Evolutionary conservation across 2,888 invertebrate species (phyloP).

Genomic region (Bombyx huttoni): DNA sequence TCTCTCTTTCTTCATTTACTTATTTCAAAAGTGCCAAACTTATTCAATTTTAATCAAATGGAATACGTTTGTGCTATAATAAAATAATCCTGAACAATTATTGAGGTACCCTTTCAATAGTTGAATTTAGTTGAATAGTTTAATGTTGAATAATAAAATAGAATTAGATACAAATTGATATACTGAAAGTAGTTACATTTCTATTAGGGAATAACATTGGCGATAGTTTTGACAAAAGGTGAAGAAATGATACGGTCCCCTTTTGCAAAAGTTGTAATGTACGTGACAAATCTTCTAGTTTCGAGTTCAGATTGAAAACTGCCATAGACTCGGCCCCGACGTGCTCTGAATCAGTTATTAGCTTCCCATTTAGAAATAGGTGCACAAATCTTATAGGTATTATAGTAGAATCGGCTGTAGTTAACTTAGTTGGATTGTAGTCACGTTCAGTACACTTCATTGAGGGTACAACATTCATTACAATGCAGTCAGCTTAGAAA

Average conservation of each 20-base stretch:
- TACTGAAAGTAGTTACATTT: constrained; percentile 2
- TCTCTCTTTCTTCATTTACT: too few relatives aligned
- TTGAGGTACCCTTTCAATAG: too few relatives aligned
- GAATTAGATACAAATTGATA: background rate
- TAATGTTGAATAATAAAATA: too few relatives aligned
- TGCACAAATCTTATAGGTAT: constrained; percentile 43
- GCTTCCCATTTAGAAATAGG: constrained; percentile 50
- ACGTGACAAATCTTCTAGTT: constrained; percentile 70
- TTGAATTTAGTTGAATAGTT: too few relatives aligned
- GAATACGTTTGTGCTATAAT: too few relatives aligned
- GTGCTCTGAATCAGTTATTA: constrained; percentile 56
- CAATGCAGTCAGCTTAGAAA: constrained; percentile 24
- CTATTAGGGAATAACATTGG: background rate
- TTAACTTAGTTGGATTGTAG: constrained; percentile 28
- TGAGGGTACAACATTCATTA: constrained; percentile 17
- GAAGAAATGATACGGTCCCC: constrained; percentile 57
- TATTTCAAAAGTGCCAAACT: too few relatives aligned
- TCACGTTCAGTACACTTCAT: constrained; percentile 33
- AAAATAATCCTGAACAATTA: too few relatives aligned
- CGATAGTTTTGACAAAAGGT: constrained; percentile 40
- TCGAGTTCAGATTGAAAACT: constrained; percentile 68
- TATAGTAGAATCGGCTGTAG: constrained; percentile 35
- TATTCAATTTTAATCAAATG: too few relatives aligned
- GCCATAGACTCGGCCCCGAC: constrained; percentile 59
- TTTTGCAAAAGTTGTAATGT: constrained; percentile 60